Evolutionary conservation across 2,888 invertebrate genomes (phyloP).

Genomic region (Xestia c-nigrum): DNA sequence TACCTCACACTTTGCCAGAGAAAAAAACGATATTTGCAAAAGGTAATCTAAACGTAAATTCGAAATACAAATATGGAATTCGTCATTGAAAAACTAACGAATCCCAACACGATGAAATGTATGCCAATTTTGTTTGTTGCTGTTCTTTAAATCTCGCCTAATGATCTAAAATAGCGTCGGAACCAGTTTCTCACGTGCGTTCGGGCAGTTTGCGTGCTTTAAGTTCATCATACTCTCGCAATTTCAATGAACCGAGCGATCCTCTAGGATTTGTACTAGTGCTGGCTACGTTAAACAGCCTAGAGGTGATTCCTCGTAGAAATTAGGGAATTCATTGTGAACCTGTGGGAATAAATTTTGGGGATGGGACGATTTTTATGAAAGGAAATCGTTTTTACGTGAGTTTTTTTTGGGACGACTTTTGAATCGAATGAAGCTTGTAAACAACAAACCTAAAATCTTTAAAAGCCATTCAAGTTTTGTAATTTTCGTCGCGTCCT

Average conservation of each 20-base stretch:
- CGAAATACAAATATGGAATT: background rate
- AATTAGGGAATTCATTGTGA: background rate
- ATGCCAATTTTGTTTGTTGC: slow-evolving; percentile 47
- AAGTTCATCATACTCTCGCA: slow-evolving; percentile 82
- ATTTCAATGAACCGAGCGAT: slow-evolving; percentile 81
- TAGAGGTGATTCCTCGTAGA: background rate
- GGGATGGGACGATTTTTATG: background rate
- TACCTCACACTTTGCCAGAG: background rate
- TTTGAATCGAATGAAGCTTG: background rate
- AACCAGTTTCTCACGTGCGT: slow-evolving; percentile 80
- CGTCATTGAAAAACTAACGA: background rate
- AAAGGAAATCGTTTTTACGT: background rate
- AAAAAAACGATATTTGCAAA: background rate
- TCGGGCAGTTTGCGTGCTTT: slow-evolving; percentile 75
- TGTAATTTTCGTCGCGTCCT: background rate
- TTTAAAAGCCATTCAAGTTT: background rate
- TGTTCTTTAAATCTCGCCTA: slow-evolving; percentile 56
- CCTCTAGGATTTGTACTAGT: slow-evolving; percentile 30
- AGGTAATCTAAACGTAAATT: background rate
- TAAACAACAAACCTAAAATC: background rate
- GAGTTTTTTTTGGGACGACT: background rate
- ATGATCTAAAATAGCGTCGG: slow-evolving; percentile 73
- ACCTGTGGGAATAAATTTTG: background rate
- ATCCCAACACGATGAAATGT: slow-evolving; percentile 24
- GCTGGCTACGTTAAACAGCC: slow-evolving; percentile 7